Conservation (phyloP, 2,113 vertebrate genomes). For the Trematocara zebra region DNA sequence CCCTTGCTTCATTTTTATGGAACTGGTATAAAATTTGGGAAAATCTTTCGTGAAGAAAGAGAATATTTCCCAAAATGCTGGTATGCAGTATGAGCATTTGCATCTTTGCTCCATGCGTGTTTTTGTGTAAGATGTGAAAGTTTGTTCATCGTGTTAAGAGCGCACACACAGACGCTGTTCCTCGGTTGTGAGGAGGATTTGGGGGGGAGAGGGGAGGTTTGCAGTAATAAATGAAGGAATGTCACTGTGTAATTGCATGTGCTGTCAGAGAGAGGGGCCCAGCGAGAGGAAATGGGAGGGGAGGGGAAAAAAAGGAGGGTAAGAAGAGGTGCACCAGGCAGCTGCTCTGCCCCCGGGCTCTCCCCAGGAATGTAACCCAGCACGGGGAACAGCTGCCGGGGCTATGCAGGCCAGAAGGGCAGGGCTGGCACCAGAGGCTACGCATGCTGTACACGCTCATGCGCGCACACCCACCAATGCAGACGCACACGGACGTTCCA, state of each 20-base stretch:
- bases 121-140: background rate
- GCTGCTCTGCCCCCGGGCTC: conserved; percentile 69
- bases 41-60: background rate
- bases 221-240: conserved; percentile 69
- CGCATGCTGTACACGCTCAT: conserved; percentile 3
- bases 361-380: conserved; percentile 69
- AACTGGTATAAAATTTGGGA: background rate
- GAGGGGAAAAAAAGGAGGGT: background rate
- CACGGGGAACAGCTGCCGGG: conserved; percentile 58
- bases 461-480: background rate
- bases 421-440: conserved; percentile 43
- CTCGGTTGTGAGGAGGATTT: background rate
- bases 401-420: conserved; percentile 41
- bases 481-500: background rate
- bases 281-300: conserved; percentile 18
- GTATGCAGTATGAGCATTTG: background rate
- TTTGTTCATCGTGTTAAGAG: background rate
- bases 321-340: conserved; percentile 49
- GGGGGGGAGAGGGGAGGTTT: background rate
- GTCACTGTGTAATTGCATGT: conserved; percentile 58
- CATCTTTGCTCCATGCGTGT: background rate
- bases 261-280: conserved; percentile 48
- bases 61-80: background rate
- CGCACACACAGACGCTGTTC: background rate
- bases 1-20: background rate